Evolutionary conservation across 2,888 invertebrate species (phyloP).

Genomic region (Margaritifera margaritifera): DNA sequence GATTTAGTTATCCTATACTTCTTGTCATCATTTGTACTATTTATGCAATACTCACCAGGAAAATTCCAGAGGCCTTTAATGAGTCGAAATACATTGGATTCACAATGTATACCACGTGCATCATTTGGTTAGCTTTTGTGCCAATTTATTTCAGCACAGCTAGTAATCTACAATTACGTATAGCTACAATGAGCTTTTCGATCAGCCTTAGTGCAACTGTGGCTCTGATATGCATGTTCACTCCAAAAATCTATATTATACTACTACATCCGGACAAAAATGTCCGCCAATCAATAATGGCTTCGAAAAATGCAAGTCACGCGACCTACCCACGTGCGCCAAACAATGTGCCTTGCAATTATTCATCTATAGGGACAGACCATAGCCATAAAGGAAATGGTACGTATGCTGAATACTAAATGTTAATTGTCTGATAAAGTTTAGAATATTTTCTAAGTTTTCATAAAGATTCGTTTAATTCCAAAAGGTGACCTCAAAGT

Average conservation of each 20-base stretch:
- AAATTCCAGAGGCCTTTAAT: conserved; percentile 75
- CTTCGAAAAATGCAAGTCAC: conserved; percentile 37
- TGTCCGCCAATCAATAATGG: conserved; percentile 80
- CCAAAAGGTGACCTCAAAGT: too few relatives aligned
- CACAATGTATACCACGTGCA: conserved; percentile 95
- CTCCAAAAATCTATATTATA: conserved; percentile 94
- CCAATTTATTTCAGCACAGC: conserved; percentile 79
- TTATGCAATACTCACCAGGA: conserved; percentile 73
- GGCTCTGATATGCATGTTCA: conserved; percentile 92
- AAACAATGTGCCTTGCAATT: conserved; percentile 11
- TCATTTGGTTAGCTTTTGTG: conserved; percentile 74
- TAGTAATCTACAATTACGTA: conserved; percentile 82
- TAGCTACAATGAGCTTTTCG: conserved; percentile 96
- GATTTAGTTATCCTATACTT: conserved; percentile 89
- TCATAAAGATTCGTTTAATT: too few relatives aligned
- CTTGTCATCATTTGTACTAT: conserved; percentile 82
- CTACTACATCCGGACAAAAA: conserved; percentile 91
- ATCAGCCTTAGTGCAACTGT: conserved; percentile 95
- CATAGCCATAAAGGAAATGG: not conserved
- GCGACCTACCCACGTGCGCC: conserved; percentile 4
- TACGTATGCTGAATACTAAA: not conserved
- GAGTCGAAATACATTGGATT: conserved; percentile 74
- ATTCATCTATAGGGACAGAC: conserved; percentile 9
- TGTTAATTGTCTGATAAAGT: not conserved
- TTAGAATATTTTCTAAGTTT: too few relatives aligned